Evolutionary conservation across 2,113 vertebrate species (phyloP), one percentile per base, ranked within the genome.

Genomic region (Lepidiolamprologus cunningtoni): DNA sequence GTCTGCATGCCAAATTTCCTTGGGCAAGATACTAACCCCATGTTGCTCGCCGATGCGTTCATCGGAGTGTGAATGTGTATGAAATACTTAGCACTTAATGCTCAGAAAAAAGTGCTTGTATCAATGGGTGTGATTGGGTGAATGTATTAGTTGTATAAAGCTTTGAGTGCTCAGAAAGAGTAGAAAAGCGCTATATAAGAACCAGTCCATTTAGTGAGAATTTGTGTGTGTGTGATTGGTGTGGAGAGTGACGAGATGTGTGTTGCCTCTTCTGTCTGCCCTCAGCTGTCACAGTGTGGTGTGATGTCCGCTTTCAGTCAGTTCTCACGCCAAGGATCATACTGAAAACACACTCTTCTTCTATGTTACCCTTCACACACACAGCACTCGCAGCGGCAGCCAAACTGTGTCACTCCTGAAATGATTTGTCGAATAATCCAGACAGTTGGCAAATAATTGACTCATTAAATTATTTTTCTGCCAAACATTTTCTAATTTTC

Each of bases 311-410:
- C 88, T 90, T 83, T 57, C 86, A 88, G 92, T 92, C 93, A 95
- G 94, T 96, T 96, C 96, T 96, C 95, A 96, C 92, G 95, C 95
- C 94, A 96, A 92, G 89, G 89, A 91, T 89, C 86, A 82, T 21
- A 82, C 88, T 90, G 87, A 87, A 90, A 91, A 92, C 88, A 89
- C 92, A 89, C 81, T 11, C 81, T 54, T 53, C 81, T 90, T 84
- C 83, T 88, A 79, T 85, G 19, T 53, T 35, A 6, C 16, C 50
- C 84, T n/a, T 61, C 54, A 76, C 87, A 90, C 89, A 81, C 89
- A 81, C 16, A 82, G 83, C 79, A 47, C 45, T 52, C 2, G 17
- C 79, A 31, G 78, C 87, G 37, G 50, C 85, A 45, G 50, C 37
- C 9, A 23, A 88, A 83, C 54, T 80, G 21, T 16, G 71, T 89